These are phyloP conservation scores for Stenolophus ochropezus DNA, from an alignment of 2,888 invertebrate genomes.

Conservation along the genomic window DNA sequence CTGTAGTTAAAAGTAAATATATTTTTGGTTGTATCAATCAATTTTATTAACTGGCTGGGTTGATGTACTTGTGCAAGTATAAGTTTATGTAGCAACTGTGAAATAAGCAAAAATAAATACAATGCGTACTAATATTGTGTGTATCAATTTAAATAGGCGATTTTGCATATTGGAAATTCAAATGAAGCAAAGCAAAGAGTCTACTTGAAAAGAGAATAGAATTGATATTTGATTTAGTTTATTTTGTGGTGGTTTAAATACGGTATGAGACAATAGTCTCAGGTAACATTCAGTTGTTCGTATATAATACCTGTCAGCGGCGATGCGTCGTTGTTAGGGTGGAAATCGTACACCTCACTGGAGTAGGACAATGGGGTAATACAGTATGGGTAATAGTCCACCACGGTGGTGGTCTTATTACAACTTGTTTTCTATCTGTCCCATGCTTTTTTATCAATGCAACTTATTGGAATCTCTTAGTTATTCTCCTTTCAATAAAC, in stretches of 20 bases:
- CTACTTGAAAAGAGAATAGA: neutral
- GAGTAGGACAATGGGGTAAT: conserved; percentile 22
- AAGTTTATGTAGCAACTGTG: neutral
- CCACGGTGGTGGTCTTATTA: conserved; percentile 52
- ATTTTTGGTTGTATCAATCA: too few relatives aligned
- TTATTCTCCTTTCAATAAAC: neutral
- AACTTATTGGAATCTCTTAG: neutral
- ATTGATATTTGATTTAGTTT: conserved; percentile 25
- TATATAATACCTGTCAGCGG: conserved; percentile 41
- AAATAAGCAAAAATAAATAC: neutral
- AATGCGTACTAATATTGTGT: neutral
- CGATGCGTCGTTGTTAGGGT: conserved; percentile 44
- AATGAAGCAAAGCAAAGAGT: neutral
- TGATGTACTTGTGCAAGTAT: neutral
- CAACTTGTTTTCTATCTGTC: conserved; percentile 31
- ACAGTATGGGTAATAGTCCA: conserved; percentile 49
- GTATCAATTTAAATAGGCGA: neutral
- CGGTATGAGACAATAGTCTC: conserved; percentile 30
- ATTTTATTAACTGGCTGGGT: neutral
- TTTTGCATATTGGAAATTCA: neutral
- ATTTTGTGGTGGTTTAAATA: conserved; percentile 13
- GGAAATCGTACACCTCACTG: conserved; percentile 45
- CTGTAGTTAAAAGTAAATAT: too few relatives aligned
- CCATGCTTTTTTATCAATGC: neutral
- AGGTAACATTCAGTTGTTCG: conserved; percentile 28